Percentiles rank a stretch among this genome's conserved stretches.
phyloP scores from a whole-genome alignment of 1,140 invertebrate species.

The Dendroctonus valens region DNA sequence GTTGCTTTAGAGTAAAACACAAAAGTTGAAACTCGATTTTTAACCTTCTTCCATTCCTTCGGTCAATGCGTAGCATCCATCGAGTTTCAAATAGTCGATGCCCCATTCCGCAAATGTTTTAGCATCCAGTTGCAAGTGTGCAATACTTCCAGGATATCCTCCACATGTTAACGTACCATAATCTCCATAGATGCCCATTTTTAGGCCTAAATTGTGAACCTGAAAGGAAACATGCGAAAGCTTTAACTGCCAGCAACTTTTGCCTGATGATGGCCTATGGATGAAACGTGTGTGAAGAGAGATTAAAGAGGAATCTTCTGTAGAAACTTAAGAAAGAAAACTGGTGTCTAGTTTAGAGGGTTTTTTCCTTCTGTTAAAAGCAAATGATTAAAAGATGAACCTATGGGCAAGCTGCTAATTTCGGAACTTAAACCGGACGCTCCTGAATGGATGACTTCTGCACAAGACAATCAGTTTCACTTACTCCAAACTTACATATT shows the following conservation, averaged over 20 bases:
- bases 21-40: constrained; percentile 33
- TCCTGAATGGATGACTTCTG: too few relatives aligned
- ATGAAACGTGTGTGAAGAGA: too few relatives aligned
- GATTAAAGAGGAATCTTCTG: too few relatives aligned
- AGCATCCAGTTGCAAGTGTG: constrained; percentile 72
- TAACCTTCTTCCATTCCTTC: constrained; percentile 57
- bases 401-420: too few relatives aligned
- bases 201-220: constrained; percentile 76
- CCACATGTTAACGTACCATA: constrained; percentile 79
- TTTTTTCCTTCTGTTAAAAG: too few relatives aligned
- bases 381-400: too few relatives aligned
- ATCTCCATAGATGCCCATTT: constrained; percentile 87
- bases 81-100: constrained; percentile 85
- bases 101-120: constrained; percentile 83
- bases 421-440: too few relatives aligned
- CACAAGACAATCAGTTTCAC: neutral
- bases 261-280: too few relatives aligned
- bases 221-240: constrained; percentile 43
- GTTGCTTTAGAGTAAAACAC: neutral
- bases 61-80: constrained; percentile 76
- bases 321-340: too few relatives aligned
- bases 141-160: constrained; percentile 80
- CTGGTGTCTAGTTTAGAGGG: too few relatives aligned
- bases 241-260: neutral
- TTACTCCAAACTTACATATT: constrained; percentile 67